Percentiles rank a stretch among this genome's conserved stretches.
These are phyloP conservation scores for Lanius collurio DNA, from an alignment of 2,113 vertebrate species.

Conservation along the genomic window DNA sequence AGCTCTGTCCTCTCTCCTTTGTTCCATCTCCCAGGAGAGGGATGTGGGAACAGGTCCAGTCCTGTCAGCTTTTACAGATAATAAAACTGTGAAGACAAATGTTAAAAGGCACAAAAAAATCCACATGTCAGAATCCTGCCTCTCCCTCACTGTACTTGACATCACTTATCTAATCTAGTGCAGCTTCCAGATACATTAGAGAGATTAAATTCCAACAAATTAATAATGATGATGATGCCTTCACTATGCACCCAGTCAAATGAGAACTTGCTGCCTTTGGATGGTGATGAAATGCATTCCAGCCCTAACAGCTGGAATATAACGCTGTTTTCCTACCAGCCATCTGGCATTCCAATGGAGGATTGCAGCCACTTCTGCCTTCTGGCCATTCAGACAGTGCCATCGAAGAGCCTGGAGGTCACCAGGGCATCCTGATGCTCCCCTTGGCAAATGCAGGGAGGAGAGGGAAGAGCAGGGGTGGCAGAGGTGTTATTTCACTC, in stretches of 20 bases:
- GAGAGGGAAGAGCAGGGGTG: background rate
- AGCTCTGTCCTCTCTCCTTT: background rate
- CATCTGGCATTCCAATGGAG: slow-evolving; percentile 15
- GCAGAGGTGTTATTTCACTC: background rate
- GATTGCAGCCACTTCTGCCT: background rate
- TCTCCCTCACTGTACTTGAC: background rate
- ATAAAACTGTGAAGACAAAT: background rate
- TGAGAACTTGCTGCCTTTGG: background rate
- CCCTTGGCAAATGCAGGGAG: background rate
- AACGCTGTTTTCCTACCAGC: background rate
- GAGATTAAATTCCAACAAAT: slow-evolving; percentile 26
- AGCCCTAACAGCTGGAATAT: slow-evolving; percentile 17
- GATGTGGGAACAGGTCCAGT: background rate
- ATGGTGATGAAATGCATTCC: background rate
- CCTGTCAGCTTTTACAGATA: background rate
- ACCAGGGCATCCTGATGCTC: background rate
- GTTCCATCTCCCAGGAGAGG: background rate
- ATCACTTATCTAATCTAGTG: background rate
- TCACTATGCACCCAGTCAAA: slow-evolving; percentile 19
- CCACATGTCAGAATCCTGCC: background rate
- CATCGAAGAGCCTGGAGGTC: background rate
- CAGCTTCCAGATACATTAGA: background rate
- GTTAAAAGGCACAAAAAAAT: background rate
- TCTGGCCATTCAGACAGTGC: background rate
- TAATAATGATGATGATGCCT: slow-evolving; percentile 3